Conservation (phyloP, 2,888 invertebrate genomes). For the Lordiphosa fenestrarum region DNA sequence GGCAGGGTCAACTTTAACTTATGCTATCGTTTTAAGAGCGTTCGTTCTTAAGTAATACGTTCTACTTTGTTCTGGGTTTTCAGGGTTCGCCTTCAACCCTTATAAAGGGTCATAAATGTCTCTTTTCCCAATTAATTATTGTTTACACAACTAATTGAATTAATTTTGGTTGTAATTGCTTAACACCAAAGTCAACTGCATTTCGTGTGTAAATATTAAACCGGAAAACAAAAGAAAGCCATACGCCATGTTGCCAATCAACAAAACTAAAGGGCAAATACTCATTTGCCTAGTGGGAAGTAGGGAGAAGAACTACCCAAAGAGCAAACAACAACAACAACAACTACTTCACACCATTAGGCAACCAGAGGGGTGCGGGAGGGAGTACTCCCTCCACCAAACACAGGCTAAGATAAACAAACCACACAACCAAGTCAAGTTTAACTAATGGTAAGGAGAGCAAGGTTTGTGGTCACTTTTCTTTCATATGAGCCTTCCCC, state of each 20-base stretch:
- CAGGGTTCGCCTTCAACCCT: too few relatives aligned
- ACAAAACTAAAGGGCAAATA: constrained; percentile 44
- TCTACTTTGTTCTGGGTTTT: too few relatives aligned
- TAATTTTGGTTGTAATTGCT: constrained; percentile 44
- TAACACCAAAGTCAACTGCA: constrained; percentile 32
- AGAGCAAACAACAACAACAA: constrained; percentile 23
- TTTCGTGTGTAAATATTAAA: constrained; percentile 60
- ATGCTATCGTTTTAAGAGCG: too few relatives aligned
- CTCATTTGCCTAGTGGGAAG: constrained; percentile 2
- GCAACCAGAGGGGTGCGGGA: constrained; percentile 35
- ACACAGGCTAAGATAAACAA: constrained; percentile 3
- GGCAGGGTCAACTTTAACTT: too few relatives aligned
- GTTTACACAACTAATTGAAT: constrained; percentile 47
- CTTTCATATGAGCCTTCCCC: too few relatives aligned
- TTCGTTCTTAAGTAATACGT: too few relatives aligned
- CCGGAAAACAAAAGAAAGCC: constrained; percentile 28
- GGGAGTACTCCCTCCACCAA: not conserved
- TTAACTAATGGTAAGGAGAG: constrained; percentile 25
- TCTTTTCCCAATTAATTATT: too few relatives aligned
- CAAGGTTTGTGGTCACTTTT: not conserved
- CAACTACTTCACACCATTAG: constrained; percentile 53
- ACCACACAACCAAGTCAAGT: constrained; percentile 21
- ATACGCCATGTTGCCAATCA: constrained; percentile 57
- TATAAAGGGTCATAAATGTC: too few relatives aligned
- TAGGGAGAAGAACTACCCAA: too few relatives aligned